Base-by-base conservation (phyloP, 2,797 vertebrate genomes). In the Knipowitschia caucasica region DNA sequence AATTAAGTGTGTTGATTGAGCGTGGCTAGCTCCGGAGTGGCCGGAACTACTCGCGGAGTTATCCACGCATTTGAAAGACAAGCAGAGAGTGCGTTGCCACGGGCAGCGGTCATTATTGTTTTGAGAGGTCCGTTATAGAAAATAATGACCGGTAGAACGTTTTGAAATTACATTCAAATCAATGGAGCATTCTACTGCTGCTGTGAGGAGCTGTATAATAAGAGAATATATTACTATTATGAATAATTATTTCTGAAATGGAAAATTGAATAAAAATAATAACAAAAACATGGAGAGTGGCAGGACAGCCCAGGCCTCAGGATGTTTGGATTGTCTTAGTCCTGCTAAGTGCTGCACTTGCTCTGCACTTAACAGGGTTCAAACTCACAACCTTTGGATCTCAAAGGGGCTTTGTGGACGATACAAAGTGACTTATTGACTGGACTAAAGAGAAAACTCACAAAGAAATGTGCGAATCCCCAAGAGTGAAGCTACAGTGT, bases 371-470 rank as follows among this genome's bases (percentile, higher is more conserved):
- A 47, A 33, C 45, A 33, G 45, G 45, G 45, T 49, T 49, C 27
- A 49, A 47, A 21, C 45, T 47, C 26, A 30, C 27, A 47, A 47
- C 45, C 45, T 31, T 47, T 47, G 27, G 17, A 47, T 47, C 45
- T 31, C 45, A 47, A 47, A 47, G 45, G 45, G 17, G 45, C 45
- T 31, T 47, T 47, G 45, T 47, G 21, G 6, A 30, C 45, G 12
- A 20, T 10, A 47, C 45, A 47, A 31, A 31, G 15, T 47, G 45
- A 31, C 45, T 47, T 47, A 47, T 31, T 47, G 45, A 47, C 27
- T 31, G 45, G 10, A 30, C 45, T 11, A 47, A 3, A 30, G 45
- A 18, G 17, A 45, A 47, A n/a, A 39, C 25, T 36, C 17, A 17
- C 27, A 30, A 17, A 45, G 43, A 27, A 45, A 17, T 47, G 45